Evolutionary conservation across 2,797 vertebrate genomes (phyloP), one percentile per base, ranked within the genome.

Genomic region (Molossus alvarezi): DNA sequence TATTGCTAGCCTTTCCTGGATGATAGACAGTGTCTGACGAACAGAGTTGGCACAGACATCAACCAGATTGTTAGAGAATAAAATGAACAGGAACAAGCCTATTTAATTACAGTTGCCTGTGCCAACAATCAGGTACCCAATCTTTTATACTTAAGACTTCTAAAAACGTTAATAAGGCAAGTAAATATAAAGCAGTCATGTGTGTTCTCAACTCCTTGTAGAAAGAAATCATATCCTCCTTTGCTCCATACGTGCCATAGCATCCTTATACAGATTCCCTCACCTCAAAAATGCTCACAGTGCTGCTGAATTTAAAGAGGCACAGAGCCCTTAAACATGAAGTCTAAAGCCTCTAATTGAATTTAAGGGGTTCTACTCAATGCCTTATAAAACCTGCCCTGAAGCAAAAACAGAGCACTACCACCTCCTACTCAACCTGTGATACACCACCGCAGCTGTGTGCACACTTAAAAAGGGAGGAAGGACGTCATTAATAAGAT

Each of bases 1-100:
- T 88, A 94, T 83, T 87, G 95, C 96, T 86, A 37, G 90, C 84
- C 89, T 96, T 97, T 93, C 92, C 67, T 55, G 95, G 87, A 97
- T 27, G 94, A 91, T 2, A 95, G 87, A 45, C 0, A 53, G 93
- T 69, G 81, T 93, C 88, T 95, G 80, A 95, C 75, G 89, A 84
- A 94, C 37, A 80, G 71, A 93, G 87, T 23, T 65, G 72, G 94
- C 97, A 93, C 29, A 75, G 51, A 15, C 60, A 95, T 45, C 60
- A 94, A 65, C 57, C 69, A 27, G 18, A 18, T 55, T 62, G 62
- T 79, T 81, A 12, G 23, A 62, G 29, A 1, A 77, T 8, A 17
- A 71, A 69, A 62, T 15, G 23, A 67, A 65, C 79, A 85, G 15
- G 14, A 93, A 93, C 37, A 9, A 93, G 85, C 21, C 87, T 83